Evolutionary conservation across 2,113 vertebrate genomes (phyloP).

Genomic region (Strigops habroptila): DNA sequence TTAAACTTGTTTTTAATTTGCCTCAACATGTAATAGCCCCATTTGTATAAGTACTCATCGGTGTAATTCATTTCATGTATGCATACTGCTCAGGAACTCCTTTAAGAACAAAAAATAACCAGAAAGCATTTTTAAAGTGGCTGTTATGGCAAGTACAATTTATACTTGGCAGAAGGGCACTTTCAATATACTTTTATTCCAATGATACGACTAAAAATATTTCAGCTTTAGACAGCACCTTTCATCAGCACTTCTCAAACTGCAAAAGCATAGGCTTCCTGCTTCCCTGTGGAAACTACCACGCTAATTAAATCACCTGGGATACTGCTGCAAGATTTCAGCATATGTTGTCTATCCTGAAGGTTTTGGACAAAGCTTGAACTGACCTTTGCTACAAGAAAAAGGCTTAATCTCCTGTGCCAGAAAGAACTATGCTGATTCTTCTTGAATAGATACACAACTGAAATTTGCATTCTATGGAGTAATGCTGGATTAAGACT

Average conservation of each 20-base stretch:
- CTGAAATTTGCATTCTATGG: background rate
- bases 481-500: background rate
- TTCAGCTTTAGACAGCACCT: slow-evolving; percentile 42
- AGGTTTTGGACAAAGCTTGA: background rate
- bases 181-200: background rate
- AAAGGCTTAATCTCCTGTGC: background rate
- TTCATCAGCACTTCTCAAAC: slow-evolving; percentile 56
- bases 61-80: background rate
- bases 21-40: background rate
- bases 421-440: background rate
- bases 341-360: background rate
- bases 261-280: slow-evolving; percentile 23
- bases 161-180: slow-evolving; percentile 41
- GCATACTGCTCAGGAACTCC: background rate
- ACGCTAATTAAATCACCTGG: background rate
- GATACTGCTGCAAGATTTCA: background rate
- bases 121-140: background rate
- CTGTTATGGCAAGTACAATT: background rate
- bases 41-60: background rate
- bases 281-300: background rate
- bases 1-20: background rate
- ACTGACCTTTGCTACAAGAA: background rate
- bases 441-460: background rate
- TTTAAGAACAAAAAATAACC: background rate
- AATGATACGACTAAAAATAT: background rate